Conservation (phyloP, 2,888 invertebrate genomes). For the Drosophila emarginata region DNA sequence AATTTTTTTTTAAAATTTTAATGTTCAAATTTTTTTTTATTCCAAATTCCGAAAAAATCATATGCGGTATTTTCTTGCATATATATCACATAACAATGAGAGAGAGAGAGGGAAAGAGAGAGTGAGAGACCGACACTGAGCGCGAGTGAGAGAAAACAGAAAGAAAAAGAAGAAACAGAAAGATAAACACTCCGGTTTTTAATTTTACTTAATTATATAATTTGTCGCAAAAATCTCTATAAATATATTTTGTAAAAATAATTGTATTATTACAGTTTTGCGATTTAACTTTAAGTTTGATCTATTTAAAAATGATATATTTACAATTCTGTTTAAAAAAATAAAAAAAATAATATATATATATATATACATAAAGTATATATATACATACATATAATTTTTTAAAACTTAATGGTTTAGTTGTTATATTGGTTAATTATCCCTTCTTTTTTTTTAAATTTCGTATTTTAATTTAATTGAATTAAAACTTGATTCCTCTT, state of each 20-base stretch:
- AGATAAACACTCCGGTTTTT: constrained; percentile 34
- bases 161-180: constrained; percentile 6
- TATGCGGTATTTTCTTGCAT: constrained; percentile 77
- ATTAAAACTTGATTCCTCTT: constrained; percentile 38
- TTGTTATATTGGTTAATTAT: constrained; percentile 15
- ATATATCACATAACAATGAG: constrained; percentile 28
- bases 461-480: not conserved
- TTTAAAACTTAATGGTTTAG: constrained; percentile 25
- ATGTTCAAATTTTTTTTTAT: constrained; percentile 29
- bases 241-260: constrained; percentile 42
- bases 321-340: constrained; percentile 69
- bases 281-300: constrained; percentile 59
- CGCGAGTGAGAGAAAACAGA: not conserved
- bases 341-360: constrained; percentile 26
- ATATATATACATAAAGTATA: constrained; percentile 26
- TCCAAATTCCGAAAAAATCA: constrained; percentile 32
- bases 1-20: constrained; percentile 57
- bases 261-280: constrained; percentile 42
- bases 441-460: constrained; percentile 1
- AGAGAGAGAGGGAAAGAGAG: constrained; percentile 15
- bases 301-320: constrained; percentile 66
- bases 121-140: too few species aligned
- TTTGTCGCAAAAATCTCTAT: constrained; percentile 37
- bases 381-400: constrained; percentile 16
- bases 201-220: constrained; percentile 36